phyloP scores from a whole-genome alignment of 2,888 invertebrate species.

The Agrilus mali region DNA sequence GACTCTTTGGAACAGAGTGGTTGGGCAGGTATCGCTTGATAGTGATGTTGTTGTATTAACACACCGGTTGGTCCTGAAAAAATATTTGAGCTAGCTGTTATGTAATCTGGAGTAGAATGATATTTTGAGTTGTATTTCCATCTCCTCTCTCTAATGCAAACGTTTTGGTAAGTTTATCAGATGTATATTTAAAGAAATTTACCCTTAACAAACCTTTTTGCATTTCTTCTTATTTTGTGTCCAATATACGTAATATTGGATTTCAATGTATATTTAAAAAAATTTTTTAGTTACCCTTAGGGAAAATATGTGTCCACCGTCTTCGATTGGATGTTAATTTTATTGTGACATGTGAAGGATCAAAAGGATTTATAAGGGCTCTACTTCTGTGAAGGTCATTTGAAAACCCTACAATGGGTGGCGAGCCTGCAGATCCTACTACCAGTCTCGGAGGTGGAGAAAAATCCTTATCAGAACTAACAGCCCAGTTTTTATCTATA shows the following conservation, averaged over 20 bases:
- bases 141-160: too few species aligned
- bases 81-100: conserved; percentile 3
- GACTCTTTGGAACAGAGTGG: conserved; percentile 14
- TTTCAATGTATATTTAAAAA: too few species aligned
- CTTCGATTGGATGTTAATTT: conserved; percentile 89
- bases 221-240: too few species aligned
- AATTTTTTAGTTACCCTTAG: conserved; percentile 48
- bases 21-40: conserved; percentile 67
- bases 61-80: conserved; percentile 71
- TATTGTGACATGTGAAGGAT: conserved; percentile 93
- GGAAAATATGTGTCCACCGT: conserved; percentile 98
- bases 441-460: conserved; percentile 42
- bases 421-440: conserved; percentile 45
- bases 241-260: too few species aligned
- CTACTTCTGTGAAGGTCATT: conserved; percentile 26
- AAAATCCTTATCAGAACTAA: conserved; percentile 34
- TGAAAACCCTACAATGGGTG: conserved; percentile 43
- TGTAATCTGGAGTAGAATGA: too few species aligned
- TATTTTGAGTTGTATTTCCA: too few species aligned
- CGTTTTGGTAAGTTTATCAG: too few species aligned
- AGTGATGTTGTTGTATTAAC: conserved; percentile 86
- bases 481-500: conserved; percentile 20
- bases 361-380: conserved; percentile 94
- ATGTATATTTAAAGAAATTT: too few species aligned
- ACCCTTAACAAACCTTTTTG: too few species aligned